Conservation (phyloP, 2,113 vertebrate species). For the Acanthisitta chloris region DNA sequence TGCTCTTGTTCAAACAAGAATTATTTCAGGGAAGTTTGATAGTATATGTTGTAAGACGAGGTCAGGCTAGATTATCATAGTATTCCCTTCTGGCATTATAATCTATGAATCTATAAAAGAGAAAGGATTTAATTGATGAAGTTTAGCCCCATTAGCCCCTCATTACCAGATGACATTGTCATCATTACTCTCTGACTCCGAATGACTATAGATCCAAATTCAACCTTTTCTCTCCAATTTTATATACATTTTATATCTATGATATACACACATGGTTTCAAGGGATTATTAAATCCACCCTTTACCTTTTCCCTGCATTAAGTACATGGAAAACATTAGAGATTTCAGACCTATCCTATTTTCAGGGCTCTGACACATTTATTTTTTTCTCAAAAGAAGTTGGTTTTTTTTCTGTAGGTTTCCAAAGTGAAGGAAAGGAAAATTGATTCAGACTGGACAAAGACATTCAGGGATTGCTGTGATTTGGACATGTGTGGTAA, state of each 20-base stretch:
- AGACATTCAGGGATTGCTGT: background rate
- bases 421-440: background rate
- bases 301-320: background rate
- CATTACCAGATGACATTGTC: conserved; percentile 59
- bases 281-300: conserved; percentile 55
- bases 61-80: conserved; percentile 48
- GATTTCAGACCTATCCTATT: background rate
- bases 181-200: conserved; percentile 60
- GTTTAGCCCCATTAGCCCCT: conserved; percentile 70
- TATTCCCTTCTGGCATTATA: conserved; percentile 56
- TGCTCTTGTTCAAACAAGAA: conserved; percentile 51
- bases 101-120: conserved; percentile 65
- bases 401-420: background rate
- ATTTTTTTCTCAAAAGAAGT: background rate
- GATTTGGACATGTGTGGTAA: background rate
- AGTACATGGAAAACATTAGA: background rate
- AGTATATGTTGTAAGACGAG: conserved; percentile 32
- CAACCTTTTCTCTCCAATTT: conserved; percentile 58
- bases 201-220: conserved; percentile 54
- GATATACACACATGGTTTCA: conserved; percentile 57
- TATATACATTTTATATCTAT: conserved; percentile 50
- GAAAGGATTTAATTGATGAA: conserved; percentile 68
- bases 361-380: background rate
- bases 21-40: conserved; percentile 51
- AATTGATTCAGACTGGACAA: background rate